These are phyloP conservation scores for Rhinichthys klamathensis DNA, from an alignment of 2,113 vertebrate genomes.

Conservation along the genomic window DNA sequence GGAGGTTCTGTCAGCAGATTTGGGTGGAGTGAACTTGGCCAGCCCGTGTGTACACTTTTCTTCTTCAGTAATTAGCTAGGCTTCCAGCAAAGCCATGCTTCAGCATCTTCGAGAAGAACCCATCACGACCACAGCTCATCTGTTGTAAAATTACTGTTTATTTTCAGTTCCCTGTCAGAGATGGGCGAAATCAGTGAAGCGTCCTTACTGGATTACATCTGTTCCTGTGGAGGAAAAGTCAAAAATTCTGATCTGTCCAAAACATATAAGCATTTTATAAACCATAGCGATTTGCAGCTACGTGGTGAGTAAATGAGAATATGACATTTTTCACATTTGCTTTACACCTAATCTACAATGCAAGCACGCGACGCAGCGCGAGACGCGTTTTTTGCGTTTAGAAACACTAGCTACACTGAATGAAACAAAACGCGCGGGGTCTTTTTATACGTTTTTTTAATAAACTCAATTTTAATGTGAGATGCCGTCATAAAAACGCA, in stretches of 20 bases:
- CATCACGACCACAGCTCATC: background rate
- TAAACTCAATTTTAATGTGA: background rate
- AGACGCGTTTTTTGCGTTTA: background rate
- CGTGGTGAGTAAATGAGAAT: conserved; percentile 71
- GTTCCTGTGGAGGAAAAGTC: conserved; percentile 72
- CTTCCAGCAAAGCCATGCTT: conserved; percentile 27
- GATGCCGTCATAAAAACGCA: background rate
- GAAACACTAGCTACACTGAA: background rate
- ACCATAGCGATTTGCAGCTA: conserved; percentile 72
- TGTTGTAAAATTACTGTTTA: background rate
- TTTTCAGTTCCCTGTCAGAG: conserved; percentile 28
- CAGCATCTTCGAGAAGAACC: background rate
- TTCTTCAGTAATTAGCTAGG: conserved; percentile 66
- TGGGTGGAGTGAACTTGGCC: conserved; percentile 77
- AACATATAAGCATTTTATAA: conserved; percentile 78
- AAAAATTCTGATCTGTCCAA: conserved; percentile 75
- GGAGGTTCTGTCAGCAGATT: conserved; percentile 65
- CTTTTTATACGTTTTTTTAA: background rate
- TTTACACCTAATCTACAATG: background rate
- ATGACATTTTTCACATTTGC: background rate
- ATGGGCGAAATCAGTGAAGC: conserved; percentile 76
- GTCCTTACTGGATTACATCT: conserved; percentile 77
- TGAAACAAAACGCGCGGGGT: background rate
- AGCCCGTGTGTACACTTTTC: conserved; percentile 47
- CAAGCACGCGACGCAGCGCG: background rate